Evolutionary conservation across 2,113 vertebrate species (phyloP), one percentile per base, ranked within the genome.

Genomic region (Noctilio leporinus): DNA sequence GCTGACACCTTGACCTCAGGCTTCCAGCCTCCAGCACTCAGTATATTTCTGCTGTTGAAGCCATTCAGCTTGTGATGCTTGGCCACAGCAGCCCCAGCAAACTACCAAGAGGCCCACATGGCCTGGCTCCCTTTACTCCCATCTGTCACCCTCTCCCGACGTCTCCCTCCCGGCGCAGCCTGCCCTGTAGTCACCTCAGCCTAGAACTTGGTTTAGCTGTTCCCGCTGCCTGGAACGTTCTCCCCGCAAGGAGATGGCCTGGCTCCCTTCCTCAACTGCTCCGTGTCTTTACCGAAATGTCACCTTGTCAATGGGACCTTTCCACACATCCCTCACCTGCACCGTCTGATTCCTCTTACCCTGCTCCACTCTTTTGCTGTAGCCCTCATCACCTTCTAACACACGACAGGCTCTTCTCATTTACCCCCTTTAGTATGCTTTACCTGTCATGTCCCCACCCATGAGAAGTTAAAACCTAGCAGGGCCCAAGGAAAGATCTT

Each of bases 361-460:
- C 69, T 20, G 15, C 12, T 51, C n/a, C 14, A 26, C 22, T 33
- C 24, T 28, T 16, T 19, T 7, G 4, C 7, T 10, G 1, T 17
- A 22, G 12, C 49, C 6, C 14, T 17, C 4, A 6, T 0, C 22
- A 14, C 53, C 24, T 30, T 47, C 62, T 10, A 9, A 3, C 5
- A 16, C 1, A 17, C 24, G 1, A 0, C 5, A 15, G 14, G 1
- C 4, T 51, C 28, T 83, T 28, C 75, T 67, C 35, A 10, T 40
- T 38, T 6, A 22, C 5, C 9, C 12, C 3, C 10, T 33, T 22
- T 49, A 12, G 35, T 19, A 7, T 15, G 49, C 59, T 35, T 57
- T 38, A 0, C 5, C 17, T 82, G 26, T 70, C n/a, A n/a, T n/a
- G n/a, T 69, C 28, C 35, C 65, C 40, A 62, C 11, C 5, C 4